These are phyloP conservation scores for Passer domesticus DNA, from an alignment of 2,113 vertebrate species.

Conservation along the genomic window DNA sequence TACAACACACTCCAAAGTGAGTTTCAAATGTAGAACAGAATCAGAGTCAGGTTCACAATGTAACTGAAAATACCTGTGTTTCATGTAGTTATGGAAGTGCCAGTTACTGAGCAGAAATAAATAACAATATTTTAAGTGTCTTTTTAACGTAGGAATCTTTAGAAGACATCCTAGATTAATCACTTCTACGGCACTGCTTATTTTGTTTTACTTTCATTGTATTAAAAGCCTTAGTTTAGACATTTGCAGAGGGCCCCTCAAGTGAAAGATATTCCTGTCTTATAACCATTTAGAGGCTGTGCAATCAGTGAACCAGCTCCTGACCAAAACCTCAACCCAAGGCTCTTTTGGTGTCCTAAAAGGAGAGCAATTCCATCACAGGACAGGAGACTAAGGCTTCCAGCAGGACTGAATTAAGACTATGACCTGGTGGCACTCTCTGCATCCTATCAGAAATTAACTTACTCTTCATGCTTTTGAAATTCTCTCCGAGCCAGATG, in stretches of 20 bases:
- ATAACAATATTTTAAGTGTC: background rate
- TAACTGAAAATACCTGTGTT: background rate
- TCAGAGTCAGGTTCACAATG: background rate
- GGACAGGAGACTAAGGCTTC: background rate
- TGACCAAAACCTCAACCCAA: background rate
- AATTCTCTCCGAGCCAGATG: background rate
- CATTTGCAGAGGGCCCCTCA: background rate
- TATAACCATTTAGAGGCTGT: background rate
- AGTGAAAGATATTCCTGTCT: background rate
- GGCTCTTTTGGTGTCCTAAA: background rate
- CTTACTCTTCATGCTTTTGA: background rate
- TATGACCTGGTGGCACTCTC: background rate
- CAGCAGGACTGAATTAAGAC: background rate
- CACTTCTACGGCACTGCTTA: background rate
- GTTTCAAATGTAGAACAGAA: background rate
- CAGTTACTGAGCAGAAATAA: background rate
- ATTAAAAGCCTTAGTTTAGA: background rate
- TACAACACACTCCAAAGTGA: background rate
- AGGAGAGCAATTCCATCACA: background rate
- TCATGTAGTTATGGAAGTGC: background rate
- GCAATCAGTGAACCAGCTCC: background rate
- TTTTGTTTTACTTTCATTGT: background rate
- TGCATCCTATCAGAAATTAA: background rate
- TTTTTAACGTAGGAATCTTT: background rate
- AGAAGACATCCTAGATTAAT: background rate